These are phyloP conservation scores for Cercopithecus petaurista DNA, from an alignment of 2,797 vertebrate species.

Conservation along the genomic window DNA sequence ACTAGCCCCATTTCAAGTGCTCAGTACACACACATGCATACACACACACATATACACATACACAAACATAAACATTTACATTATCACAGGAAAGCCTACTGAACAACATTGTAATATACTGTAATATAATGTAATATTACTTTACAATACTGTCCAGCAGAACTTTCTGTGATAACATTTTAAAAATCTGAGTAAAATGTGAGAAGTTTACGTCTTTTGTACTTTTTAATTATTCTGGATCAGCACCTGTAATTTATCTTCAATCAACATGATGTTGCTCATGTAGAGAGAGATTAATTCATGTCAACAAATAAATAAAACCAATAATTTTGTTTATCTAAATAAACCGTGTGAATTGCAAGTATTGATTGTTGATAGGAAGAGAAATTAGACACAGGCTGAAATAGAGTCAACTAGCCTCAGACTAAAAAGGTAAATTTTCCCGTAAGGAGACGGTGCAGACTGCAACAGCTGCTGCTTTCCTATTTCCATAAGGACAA, in stretches of 20 bases:
- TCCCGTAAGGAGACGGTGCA: neutral
- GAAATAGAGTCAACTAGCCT: neutral
- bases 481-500: rapidly evolving
- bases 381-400: neutral
- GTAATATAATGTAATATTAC: neutral
- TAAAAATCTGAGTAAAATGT: neutral
- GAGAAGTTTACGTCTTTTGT: neutral
- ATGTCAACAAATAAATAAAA: neutral
- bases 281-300: neutral
- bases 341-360: neutral
- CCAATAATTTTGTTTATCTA: neutral
- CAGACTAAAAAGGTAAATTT: neutral
- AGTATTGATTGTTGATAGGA: neutral
- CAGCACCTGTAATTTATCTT: neutral
- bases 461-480: neutral
- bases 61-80: neutral
- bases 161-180: neutral
- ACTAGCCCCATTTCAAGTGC: neutral
- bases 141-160: neutral
- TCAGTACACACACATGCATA: neutral
- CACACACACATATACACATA: neutral
- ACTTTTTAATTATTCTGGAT: neutral
- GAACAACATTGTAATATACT: neutral
- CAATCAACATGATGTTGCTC: neutral
- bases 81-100: neutral